Conservation (phyloP, 2,797 vertebrate genomes). For the Catamblyrhynchus diadema region DNA sequence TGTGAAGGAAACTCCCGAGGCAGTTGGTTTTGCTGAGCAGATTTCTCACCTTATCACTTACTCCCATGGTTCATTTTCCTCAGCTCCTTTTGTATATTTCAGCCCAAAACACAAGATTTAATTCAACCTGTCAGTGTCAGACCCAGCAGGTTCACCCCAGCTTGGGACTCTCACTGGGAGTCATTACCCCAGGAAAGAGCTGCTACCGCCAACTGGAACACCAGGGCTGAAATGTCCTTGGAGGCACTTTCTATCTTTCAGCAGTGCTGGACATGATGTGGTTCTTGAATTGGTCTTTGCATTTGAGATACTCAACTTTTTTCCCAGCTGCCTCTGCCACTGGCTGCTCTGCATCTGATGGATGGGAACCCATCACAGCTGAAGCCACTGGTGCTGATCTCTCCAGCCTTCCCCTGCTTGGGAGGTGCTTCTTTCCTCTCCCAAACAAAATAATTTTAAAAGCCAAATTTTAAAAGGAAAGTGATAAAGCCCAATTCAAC, state of each 20-base stretch:
- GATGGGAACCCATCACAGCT: not conserved
- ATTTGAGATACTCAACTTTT: not conserved
- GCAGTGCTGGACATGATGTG: not conserved
- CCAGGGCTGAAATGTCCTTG: not conserved
- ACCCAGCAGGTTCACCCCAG: not conserved
- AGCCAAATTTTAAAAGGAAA: not conserved
- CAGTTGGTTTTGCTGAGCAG: not conserved
- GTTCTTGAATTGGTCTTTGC: not conserved
- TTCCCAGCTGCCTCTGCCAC: not conserved
- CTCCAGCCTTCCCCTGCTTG: not conserved
- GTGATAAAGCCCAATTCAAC: not conserved
- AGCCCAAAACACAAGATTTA: not conserved
- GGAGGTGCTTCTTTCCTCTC: not conserved
- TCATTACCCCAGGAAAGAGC: not conserved
- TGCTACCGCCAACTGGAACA: not conserved
- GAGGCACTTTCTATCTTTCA: not conserved
- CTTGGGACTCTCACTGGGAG: not conserved
- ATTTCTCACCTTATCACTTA: slow-evolving; percentile 12
- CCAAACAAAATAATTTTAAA: not conserved
- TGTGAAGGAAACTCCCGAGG: not conserved
- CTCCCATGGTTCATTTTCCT: not conserved
- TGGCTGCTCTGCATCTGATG: not conserved
- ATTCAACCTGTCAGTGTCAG: not conserved
- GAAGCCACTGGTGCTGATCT: not conserved
- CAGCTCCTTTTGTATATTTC: not conserved